Base-by-base conservation (phyloP, 2,888 invertebrate genomes). In the Rhyacophila evoluta region DNA sequence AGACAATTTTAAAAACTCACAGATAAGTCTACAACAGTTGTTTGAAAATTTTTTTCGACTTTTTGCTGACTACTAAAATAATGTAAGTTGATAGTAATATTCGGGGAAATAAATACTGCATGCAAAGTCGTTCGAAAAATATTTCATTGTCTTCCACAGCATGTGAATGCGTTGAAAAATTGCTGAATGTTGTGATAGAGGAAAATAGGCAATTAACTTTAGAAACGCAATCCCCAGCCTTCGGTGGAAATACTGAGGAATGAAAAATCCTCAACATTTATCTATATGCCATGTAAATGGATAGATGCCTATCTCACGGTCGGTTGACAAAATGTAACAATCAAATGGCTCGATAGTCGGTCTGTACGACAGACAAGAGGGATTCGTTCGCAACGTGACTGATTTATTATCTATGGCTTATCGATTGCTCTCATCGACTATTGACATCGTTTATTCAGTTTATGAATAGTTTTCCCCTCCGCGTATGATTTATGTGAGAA, bases 241-340 rank as follows among this genome's bases (percentile, higher is more conserved):
- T 19, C 55, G 55, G 19, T 19, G 55, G 19, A 55, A 55, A 55
- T 55, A 25, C 55, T 8, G 10, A 12, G 25, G 55, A 72, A 33
- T 37, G 76, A 76, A 41, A 72, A 76, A 76, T 76, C 38, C 29
- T n/a, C 15, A 4, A 6, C 76, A 76, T 76, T 72, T 72, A 72
- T 76, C 76, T 70, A 36, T 67, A 19, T 72, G 71, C 19, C 76
- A 25, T 67, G 36, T 55, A 36, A 55, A 25, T 72, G 55, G 29
- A 71, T 55, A 27, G 76, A 76, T 55, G 10, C 55, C 36, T 29
- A 76, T 76, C 72, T 76, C 33, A 55, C 55, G 71, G 27, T 27
- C 37, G 38, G 68, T 37, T 72, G 33, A 72, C 72, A 36, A 72
- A 72, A 72, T 72, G 72, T 33, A 69, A 69, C 69, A 69, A 69